Conservation (phyloP, 2,888 invertebrate genomes). For the Sisyra terminalis region DNA sequence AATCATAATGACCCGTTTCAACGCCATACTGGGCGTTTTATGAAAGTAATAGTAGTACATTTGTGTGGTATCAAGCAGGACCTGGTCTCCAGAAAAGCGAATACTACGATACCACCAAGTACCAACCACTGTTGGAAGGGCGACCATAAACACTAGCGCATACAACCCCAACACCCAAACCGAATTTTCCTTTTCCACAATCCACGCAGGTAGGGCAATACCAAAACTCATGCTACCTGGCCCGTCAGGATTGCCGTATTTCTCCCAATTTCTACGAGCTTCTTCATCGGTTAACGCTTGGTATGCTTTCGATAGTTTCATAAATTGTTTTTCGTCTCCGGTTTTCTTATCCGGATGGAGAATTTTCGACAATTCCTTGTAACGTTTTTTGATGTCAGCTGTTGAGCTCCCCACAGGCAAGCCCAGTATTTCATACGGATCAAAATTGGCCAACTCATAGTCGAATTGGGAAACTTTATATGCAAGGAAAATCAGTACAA, state of each 20-base stretch:
- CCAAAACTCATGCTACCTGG: slow-evolving; percentile 99
- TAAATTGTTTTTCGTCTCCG: slow-evolving; percentile 93
- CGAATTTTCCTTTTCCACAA: slow-evolving; percentile 98
- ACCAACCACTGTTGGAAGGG: slow-evolving; percentile 71
- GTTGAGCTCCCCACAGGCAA: slow-evolving; percentile 76
- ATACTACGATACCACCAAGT: slow-evolving; percentile 99
- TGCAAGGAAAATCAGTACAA: slow-evolving; percentile 59
- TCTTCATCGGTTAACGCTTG: slow-evolving; percentile 96
- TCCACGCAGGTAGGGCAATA: slow-evolving; percentile 98
- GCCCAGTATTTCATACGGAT: slow-evolving; percentile 91
- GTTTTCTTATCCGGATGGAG: slow-evolving; percentile 97
- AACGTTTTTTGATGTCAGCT: slow-evolving; percentile 86
- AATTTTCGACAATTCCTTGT: slow-evolving; percentile 81
- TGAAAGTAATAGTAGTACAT: slow-evolving; percentile 93
- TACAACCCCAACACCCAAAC: slow-evolving; percentile 93
- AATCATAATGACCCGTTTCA: slow-evolving; percentile 93
- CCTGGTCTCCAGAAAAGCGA: slow-evolving; percentile 92
- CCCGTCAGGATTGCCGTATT: slow-evolving; percentile 99
- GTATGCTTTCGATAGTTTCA: slow-evolving; percentile 88
- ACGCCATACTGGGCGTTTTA: slow-evolving; percentile 87
- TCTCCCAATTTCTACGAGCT: slow-evolving; percentile 94
- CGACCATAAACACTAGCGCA: slow-evolving; percentile 95
- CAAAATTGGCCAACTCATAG: slow-evolving; percentile 96
- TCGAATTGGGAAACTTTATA: slow-evolving; percentile 94
- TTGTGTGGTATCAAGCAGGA: slow-evolving; percentile 89